A percentile compares a stretch with the other conserved stretches of the same genome.
Evolutionary conservation across 2,113 vertebrate genomes (phyloP).

Genomic region (Baryphthengus martii): DNA sequence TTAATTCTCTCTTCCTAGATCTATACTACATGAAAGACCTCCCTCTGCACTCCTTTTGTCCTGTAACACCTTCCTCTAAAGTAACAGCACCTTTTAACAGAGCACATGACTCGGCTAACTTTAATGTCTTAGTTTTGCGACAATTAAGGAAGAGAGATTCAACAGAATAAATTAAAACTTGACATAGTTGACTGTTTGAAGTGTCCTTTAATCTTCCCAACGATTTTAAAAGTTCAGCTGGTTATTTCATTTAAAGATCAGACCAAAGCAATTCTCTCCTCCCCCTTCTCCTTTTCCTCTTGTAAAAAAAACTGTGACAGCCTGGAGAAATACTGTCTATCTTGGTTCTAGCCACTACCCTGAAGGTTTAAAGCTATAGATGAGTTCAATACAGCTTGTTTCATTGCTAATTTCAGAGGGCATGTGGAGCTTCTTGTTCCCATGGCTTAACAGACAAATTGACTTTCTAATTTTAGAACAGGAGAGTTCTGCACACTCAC

Average conservation of each 20-base stretch:
- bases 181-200: background rate
- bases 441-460: slow-evolving; percentile 54
- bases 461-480: slow-evolving; percentile 62
- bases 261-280: background rate
- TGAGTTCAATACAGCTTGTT: slow-evolving; percentile 13
- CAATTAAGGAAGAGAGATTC: slow-evolving; percentile 1
- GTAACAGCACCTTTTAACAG: background rate
- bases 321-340: background rate
- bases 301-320: background rate
- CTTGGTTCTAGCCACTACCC: background rate
- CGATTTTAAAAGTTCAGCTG: background rate
- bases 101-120: background rate
- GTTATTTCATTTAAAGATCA: slow-evolving; percentile 4
- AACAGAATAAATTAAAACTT: slow-evolving; percentile 27
- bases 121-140: background rate
- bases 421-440: slow-evolving; percentile 24
- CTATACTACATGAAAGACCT: background rate
- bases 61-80: background rate
- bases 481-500: background rate
- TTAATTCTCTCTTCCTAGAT: background rate
- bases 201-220: slow-evolving; percentile 5
- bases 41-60: background rate
- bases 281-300: background rate
- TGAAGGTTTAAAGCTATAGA: background rate
- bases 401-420: slow-evolving; percentile 44